phyloP scores from a whole-genome alignment of 2,113 vertebrate species.

The Tricholaema leucomelas region DNA sequence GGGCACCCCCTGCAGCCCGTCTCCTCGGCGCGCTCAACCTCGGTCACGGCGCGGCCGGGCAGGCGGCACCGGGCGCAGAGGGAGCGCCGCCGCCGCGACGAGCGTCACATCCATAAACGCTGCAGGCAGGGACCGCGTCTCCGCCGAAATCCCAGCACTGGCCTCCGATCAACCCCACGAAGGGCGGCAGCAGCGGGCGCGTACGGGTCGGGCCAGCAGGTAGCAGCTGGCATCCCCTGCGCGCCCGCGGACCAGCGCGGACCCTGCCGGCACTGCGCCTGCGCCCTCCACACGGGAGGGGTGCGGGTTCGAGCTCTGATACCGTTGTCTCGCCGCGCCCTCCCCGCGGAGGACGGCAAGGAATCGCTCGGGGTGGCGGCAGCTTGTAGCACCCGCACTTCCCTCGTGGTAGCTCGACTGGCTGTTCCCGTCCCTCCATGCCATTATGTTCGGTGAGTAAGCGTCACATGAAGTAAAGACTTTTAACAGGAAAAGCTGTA shows the following conservation, averaged over 20 bases:
- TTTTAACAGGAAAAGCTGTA: fast-evolving
- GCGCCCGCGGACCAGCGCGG: neutral
- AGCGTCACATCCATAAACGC: neutral
- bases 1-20: neutral
- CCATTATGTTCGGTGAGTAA: fast-evolving
- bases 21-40: neutral
- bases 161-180: neutral
- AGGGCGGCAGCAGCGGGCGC: neutral
- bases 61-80: neutral
- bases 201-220: neutral
- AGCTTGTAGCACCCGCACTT: neutral
- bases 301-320: neutral
- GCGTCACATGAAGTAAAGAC: fast-evolving
- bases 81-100: neutral
- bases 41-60: neutral
- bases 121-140: neutral
- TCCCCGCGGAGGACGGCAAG: neutral
- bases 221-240: neutral
- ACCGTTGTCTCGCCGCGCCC: too few relatives aligned
- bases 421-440: fast-evolving
- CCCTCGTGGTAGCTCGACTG: too few relatives aligned
- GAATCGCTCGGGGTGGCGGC: neutral
- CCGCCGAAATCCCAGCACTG: neutral
- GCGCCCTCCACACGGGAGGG: fast-evolving
- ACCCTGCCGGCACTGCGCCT: neutral